Evolutionary conservation across 2,888 invertebrate genomes (phyloP).

Genomic region (Ischnura elegans): DNA sequence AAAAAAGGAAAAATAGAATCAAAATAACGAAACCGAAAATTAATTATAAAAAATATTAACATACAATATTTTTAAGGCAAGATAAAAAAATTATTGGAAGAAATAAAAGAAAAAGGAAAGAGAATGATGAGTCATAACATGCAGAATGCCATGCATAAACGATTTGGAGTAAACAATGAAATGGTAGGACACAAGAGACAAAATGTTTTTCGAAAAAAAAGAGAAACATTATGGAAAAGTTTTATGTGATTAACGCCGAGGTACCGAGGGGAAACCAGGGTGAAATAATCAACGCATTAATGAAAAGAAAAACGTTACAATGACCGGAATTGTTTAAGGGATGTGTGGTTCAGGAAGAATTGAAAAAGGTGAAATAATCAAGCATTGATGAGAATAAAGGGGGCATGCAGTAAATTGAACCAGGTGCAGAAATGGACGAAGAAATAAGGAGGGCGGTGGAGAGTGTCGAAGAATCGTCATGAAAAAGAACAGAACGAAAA

Average conservation of each 20-base stretch:
- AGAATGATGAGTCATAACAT: too few relatives aligned
- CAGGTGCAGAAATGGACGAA: conserved; percentile 69
- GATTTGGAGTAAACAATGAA: too few relatives aligned
- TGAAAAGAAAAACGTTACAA: background rate
- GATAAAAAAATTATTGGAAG: too few relatives aligned
- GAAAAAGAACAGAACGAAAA: background rate
- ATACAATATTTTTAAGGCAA: too few relatives aligned
- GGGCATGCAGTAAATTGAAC: background rate
- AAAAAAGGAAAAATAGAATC: too few relatives aligned
- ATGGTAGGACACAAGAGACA: background rate
- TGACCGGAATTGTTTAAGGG: background rate
- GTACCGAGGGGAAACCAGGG: too few relatives aligned
- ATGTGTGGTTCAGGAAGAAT: background rate
- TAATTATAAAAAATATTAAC: too few relatives aligned
- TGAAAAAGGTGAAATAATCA: background rate
- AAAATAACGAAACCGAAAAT: too few relatives aligned
- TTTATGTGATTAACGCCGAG: too few relatives aligned
- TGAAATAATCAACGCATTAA: too few relatives aligned
- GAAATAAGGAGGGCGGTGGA: conserved; percentile 65
- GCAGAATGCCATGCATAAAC: too few relatives aligned
- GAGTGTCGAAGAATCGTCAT: background rate
- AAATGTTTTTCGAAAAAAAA: background rate
- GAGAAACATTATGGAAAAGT: background rate
- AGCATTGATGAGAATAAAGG: background rate
- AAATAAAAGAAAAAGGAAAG: too few relatives aligned